phyloP scores from a whole-genome alignment of 2,888 invertebrate species.

The Temnothorax ravouxi region DNA sequence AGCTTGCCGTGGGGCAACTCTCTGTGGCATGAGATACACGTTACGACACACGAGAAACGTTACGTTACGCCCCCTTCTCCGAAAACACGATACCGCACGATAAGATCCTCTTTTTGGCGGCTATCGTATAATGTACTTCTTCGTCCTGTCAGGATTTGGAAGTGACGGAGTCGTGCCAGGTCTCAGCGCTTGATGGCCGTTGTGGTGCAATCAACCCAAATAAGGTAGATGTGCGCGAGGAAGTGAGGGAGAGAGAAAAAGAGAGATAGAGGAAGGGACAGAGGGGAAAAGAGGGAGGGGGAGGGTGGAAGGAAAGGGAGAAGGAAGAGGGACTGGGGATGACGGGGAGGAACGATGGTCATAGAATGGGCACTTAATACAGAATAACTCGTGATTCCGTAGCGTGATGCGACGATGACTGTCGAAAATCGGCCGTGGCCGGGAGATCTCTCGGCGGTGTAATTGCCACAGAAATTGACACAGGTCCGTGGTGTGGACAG shows the following conservation, averaged over 20 bases:
- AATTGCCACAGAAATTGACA: slow-evolving; percentile 62
- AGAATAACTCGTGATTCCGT: slow-evolving; percentile 73
- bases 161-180: slow-evolving; percentile 57
- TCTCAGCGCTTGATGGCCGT: slow-evolving; percentile 68
- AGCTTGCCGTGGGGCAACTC: background rate
- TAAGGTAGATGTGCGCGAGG: slow-evolving; percentile 66
- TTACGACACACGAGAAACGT: slow-evolving; percentile 38
- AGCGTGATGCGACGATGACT: slow-evolving; percentile 70
- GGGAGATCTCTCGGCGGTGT: slow-evolving; percentile 43
- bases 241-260: slow-evolving; percentile 6
- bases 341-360: slow-evolving; percentile 52
- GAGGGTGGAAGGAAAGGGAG: background rate
- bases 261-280: background rate
- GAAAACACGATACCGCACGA: slow-evolving; percentile 61
- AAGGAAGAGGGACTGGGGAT: background rate
- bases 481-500: slow-evolving; percentile 22
- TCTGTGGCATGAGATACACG: slow-evolving; percentile 11
- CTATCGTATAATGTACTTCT: slow-evolving; percentile 65
- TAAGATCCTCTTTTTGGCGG: slow-evolving; percentile 61
- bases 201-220: slow-evolving; percentile 74
- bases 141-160: slow-evolving; percentile 63
- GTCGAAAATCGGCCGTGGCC: slow-evolving; percentile 57
- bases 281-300: background rate
- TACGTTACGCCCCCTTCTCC: slow-evolving; percentile 29
- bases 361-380: slow-evolving; percentile 75